These are phyloP conservation scores for Anolis carolinensis DNA, from an alignment of 2,113 vertebrate genomes.

Conservation along the genomic window DNA sequence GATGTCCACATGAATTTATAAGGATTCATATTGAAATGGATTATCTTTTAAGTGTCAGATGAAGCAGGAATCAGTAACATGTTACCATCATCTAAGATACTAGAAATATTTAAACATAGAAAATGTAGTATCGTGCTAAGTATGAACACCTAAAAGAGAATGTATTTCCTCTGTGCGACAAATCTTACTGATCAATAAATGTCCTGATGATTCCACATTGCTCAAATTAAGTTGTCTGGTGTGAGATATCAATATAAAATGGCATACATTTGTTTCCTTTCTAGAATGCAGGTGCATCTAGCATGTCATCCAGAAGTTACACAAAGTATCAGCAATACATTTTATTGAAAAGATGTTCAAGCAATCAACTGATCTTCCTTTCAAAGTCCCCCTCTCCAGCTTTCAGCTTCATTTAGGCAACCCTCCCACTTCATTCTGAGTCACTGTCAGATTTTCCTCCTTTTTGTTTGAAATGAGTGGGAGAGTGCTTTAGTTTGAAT, in stretches of 20 bases:
- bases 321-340: conserved; percentile 31
- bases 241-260: conserved; percentile 37
- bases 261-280: background rate
- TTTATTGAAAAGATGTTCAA: conserved; percentile 24
- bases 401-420: conserved; percentile 46
- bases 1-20: background rate
- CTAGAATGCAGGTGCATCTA: conserved; percentile 28
- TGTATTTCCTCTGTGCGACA: background rate
- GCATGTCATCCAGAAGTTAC: conserved; percentile 30
- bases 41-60: conserved; percentile 39
- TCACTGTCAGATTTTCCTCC: conserved; percentile 37
- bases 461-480: conserved; percentile 27
- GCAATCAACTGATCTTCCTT: conserved; percentile 38
- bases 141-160: conserved; percentile 32
- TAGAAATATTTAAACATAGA: conserved; percentile 38
- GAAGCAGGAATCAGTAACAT: conserved; percentile 49
- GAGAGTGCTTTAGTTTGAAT: conserved; percentile 49
- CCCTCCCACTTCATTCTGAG: conserved; percentile 36
- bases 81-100: conserved; percentile 31
- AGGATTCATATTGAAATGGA: conserved; percentile 31
- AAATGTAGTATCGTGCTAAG: conserved; percentile 18
- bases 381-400: conserved; percentile 5
- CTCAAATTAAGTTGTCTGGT: conserved; percentile 28
- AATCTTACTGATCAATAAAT: conserved; percentile 24
- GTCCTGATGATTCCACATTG: background rate